A percentile compares a stretch with the other conserved stretches of the same genome.
Conservation (phyloP, 2,888 invertebrate genomes). For the Megaustenia siamemsis region DNA sequence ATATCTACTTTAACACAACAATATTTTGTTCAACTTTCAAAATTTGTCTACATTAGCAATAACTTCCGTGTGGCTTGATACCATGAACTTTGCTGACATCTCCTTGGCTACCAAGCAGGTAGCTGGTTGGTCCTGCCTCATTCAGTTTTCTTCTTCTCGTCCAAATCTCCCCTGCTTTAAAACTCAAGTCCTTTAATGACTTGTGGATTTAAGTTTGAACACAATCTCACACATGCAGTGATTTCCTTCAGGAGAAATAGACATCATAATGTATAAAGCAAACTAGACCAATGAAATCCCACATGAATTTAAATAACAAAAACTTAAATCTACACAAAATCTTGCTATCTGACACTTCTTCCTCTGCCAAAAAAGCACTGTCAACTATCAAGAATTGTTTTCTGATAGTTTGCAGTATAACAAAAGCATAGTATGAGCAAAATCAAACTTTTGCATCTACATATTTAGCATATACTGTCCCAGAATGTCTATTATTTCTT, state of each 20-base stretch:
- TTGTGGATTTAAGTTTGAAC: too few relatives aligned
- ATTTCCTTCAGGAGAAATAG: too few relatives aligned
- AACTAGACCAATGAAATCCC: constrained; percentile 20
- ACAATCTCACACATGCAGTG: not conserved
- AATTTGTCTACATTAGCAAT: too few relatives aligned
- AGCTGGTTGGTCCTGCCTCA: too few relatives aligned
- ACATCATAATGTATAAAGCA: not conserved
- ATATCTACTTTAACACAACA: too few relatives aligned
- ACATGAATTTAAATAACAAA: constrained; percentile 33
- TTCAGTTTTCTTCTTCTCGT: too few relatives aligned
- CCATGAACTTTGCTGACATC: too few relatives aligned
- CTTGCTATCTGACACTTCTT: constrained; percentile 11
- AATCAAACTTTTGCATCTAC: constrained; percentile 16
- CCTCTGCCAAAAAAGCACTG: not conserved
- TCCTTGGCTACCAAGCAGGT: too few relatives aligned
- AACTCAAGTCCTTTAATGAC: too few relatives aligned
- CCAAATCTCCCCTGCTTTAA: too few relatives aligned
- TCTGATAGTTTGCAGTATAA: constrained; percentile 22
- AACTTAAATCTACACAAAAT: constrained; percentile 36
- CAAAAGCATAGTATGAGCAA: constrained; percentile 32
- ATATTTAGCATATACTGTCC: constrained; percentile 41
- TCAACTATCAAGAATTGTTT: constrained; percentile 24
- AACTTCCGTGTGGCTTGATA: too few relatives aligned
- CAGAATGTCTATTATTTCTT: constrained; percentile 12
- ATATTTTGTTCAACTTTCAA: too few relatives aligned